A percentile compares a stretch with the other conserved stretches of the same genome.
Conservation (phyloP, 2,888 invertebrate species). For the Drosophila cracens region DNA sequence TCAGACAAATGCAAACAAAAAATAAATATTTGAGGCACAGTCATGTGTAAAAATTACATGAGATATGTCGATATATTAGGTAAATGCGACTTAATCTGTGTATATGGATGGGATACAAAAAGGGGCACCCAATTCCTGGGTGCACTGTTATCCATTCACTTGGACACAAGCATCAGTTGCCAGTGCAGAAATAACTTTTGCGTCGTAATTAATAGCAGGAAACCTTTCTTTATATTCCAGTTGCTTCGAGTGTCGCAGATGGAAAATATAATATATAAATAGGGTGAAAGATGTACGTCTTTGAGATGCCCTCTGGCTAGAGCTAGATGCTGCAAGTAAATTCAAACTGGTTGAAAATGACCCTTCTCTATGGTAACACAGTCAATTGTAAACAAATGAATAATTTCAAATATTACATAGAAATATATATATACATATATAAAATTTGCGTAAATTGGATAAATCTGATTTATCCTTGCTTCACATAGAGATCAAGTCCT, state of each 20-base stretch:
- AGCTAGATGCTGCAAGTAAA: background rate
- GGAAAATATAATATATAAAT: conserved; percentile 7
- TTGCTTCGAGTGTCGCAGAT: conserved; percentile 25
- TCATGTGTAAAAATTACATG: background rate
- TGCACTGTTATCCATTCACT: conserved; percentile 19
- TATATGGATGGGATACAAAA: background rate
- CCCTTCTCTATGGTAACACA: background rate
- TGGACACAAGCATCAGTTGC: conserved; percentile 35
- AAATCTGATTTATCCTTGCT: background rate
- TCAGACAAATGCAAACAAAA: background rate
- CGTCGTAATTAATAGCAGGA: conserved; percentile 51
- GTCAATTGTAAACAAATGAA: background rate
- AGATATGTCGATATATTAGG: background rate
- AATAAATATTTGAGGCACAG: background rate
- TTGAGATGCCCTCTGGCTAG: background rate
- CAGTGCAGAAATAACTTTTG: conserved; percentile 5
- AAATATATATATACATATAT: background rate
- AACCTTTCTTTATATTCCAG: conserved; percentile 32
- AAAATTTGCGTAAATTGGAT: no score
- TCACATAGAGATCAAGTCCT: background rate
- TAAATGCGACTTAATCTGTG: conserved; percentile 1
- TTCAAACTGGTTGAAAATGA: background rate
- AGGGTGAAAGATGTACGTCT: background rate
- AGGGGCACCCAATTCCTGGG: conserved; percentile 4
- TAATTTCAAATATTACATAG: background rate